Evolutionary conservation across 2,888 invertebrate species (phyloP).

Genomic region (Sesamia inferens): DNA sequence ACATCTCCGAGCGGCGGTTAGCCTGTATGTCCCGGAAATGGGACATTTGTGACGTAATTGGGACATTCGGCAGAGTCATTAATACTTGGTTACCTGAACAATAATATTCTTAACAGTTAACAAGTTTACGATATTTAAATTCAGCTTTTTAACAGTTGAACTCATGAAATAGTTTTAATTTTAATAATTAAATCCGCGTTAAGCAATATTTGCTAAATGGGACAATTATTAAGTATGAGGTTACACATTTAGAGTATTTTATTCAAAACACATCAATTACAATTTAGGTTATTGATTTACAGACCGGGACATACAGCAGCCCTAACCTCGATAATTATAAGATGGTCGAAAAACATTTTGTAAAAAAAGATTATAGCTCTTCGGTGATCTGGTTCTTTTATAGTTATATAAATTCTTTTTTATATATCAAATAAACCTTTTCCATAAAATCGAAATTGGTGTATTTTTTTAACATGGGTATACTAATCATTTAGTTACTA

Average conservation of each 20-base stretch:
- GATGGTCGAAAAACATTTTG: slow-evolving; percentile 68
- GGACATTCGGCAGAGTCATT: background rate
- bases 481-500: slow-evolving; percentile 87
- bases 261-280: background rate
- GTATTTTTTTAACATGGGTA: slow-evolving; percentile 90
- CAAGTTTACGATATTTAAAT: background rate
- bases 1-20: slow-evolving; percentile 55
- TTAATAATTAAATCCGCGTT: background rate
- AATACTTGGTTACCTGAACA: background rate
- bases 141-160: background rate
- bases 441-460: slow-evolving; percentile 89
- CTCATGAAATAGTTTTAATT: background rate
- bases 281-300: background rate
- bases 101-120: background rate
- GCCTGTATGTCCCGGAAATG: slow-evolving; percentile 42
- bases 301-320: slow-evolving; percentile 62
- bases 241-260: background rate
- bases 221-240: background rate
- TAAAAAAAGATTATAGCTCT: slow-evolving; percentile 73
- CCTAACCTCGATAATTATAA: slow-evolving; percentile 58
- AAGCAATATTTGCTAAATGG: background rate
- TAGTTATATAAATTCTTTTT: slow-evolving; percentile 84
- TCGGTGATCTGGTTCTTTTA: slow-evolving; percentile 87
- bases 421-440: slow-evolving; percentile 89
- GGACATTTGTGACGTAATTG: background rate